Base-by-base conservation (phyloP, 2,113 vertebrate genomes). In the Geococcyx californianus region DNA sequence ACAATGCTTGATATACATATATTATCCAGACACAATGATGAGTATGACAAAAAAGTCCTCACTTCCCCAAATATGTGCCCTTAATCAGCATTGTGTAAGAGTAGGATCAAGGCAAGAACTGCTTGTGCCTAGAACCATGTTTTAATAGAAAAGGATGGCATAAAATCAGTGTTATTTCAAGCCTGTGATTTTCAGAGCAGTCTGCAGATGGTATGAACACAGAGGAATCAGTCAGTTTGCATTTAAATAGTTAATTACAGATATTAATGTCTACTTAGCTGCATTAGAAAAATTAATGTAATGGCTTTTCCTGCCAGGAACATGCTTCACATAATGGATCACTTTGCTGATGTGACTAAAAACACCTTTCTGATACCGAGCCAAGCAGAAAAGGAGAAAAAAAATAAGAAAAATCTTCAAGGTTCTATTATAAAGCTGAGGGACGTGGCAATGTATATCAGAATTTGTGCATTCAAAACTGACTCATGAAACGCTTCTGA, bases 201-300 rank as follows among this genome's bases (percentile, higher is more conserved):
- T 45, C 49, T 91, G 16, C 13, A 78, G 42, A 47, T 47, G 9
- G 23, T 66, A 23, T 33, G 59, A 80, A 67, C 11, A 31, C 54
- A 93, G 45, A 77, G 9, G 26, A 91, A 79, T 80, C 72, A 70
- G 54, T 75, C 60, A 88, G 72, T 66, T 75, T 93, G 84, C 68
- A 78, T 94, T 93, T 91, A 87, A 94, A 84, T 47, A 83, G 82
- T 83, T 83, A 95, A 95, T 95, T 97, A 80, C 36, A 59, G 60
- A 78, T 74, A 91, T 91, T 84, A 93, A 77, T 68, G 73, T 74
- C 94, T 93, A 44, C 79, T 95, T 90, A 82, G 17, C 66, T 89
- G 73, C 58, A 55, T 80, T 90, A 90, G 87, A 60, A 92, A 88
- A 90, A 94, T 67, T 96, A 96, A 96, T 72, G 58, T 26, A 87